Conservation (phyloP, 1,140 invertebrate genomes). For the Drosophila bocki region DNA sequence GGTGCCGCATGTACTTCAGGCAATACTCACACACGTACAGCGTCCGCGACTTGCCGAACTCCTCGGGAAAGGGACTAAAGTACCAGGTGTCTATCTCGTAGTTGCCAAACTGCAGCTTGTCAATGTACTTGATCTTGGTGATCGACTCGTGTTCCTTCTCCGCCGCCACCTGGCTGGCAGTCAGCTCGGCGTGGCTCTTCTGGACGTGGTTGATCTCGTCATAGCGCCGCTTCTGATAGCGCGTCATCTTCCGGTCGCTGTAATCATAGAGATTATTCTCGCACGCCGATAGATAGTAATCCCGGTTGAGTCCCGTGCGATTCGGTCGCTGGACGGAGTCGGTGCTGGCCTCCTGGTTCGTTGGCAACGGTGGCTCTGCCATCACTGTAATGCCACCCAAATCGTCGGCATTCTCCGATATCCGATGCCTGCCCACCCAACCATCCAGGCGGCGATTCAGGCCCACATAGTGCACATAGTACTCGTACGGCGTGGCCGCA, state of each 20-base stretch:
- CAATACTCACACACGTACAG: slow-evolving; percentile 99
- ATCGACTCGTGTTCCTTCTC: slow-evolving; percentile 99
- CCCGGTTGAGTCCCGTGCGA: slow-evolving; percentile 35
- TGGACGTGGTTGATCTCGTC: slow-evolving; percentile 99
- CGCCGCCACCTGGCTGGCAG: slow-evolving; percentile 97
- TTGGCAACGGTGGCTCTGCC: background rate
- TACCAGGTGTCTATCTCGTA: slow-evolving; percentile 99
- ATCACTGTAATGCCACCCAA: slow-evolving; percentile 61
- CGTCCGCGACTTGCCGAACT: slow-evolving; percentile 97
- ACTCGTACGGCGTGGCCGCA: slow-evolving; percentile 91
- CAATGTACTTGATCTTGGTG: slow-evolving; percentile 99
- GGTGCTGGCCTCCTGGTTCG: slow-evolving; percentile 22
- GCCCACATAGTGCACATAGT: slow-evolving; percentile 98
- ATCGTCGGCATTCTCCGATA: slow-evolving; percentile 70
- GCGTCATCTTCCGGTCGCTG: slow-evolving; percentile 96
- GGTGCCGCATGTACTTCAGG: slow-evolving; percentile 97
- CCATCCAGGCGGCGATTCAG: slow-evolving; percentile 97
- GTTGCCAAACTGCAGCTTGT: slow-evolving; percentile 97
- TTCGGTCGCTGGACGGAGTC: slow-evolving; percentile 15
- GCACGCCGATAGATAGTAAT: slow-evolving; percentile 62
- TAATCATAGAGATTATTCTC: slow-evolving; percentile 87
- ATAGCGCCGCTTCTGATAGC: slow-evolving; percentile 98
- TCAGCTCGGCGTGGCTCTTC: slow-evolving; percentile 97
- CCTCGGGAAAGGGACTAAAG: slow-evolving; percentile 98
- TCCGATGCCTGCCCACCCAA: slow-evolving; percentile 95